Evolutionary conservation across 2,888 invertebrate species (phyloP).

Genomic region (Colletes collaris): DNA sequence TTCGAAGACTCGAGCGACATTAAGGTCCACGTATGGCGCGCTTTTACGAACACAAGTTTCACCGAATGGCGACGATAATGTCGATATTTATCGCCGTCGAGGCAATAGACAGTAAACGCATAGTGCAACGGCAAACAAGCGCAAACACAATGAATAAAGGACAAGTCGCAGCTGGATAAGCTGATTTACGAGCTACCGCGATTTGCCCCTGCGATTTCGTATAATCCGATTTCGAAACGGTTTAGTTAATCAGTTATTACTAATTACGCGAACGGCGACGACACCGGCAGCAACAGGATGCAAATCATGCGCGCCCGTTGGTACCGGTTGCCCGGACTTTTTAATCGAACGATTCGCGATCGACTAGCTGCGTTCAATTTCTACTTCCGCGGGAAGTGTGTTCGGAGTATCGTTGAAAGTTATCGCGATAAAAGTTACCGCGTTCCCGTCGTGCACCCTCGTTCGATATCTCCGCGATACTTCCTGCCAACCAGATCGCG

Average conservation of each 20-base stretch:
- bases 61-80: conserved; percentile 40
- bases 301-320: conserved; percentile 46
- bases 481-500: background rate
- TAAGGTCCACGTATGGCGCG: conserved; percentile 86
- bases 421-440: conserved; percentile 1
- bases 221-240: conserved; percentile 55
- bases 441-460: background rate
- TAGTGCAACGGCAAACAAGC: conserved; percentile 43
- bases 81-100: conserved; percentile 42
- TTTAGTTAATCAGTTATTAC: conserved; percentile 63
- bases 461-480: background rate
- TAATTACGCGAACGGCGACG: conserved; percentile 57
- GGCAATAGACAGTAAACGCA: conserved; percentile 45
- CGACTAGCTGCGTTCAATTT: background rate
- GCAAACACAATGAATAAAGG: conserved; percentile 54
- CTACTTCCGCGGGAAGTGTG: background rate
- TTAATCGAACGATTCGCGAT: background rate
- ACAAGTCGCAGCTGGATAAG: conserved; percentile 62
- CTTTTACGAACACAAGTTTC: conserved; percentile 35
- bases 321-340: no score
- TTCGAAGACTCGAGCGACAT: background rate
- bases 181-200: conserved; percentile 56
- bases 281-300: conserved; percentile 18
- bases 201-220: conserved; percentile 59
- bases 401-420: background rate